Conservation (phyloP, 2,797 vertebrate genomes). For the Cossypha dichroa region DNA sequence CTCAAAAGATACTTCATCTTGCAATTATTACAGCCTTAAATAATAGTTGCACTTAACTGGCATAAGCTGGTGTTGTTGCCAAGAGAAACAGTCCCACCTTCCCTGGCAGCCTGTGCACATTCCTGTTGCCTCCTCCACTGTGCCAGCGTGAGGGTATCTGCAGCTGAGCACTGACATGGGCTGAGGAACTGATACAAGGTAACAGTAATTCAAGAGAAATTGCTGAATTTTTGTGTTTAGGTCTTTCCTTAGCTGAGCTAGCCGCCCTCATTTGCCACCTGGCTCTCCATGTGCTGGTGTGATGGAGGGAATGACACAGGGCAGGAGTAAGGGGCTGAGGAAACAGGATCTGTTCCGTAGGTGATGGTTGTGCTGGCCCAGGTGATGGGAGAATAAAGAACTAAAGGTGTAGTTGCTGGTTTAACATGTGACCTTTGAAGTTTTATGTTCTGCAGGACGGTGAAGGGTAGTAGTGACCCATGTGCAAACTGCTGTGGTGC, state of each 20-base stretch:
- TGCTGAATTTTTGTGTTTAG: background rate
- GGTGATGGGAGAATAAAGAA: background rate
- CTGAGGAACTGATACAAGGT: background rate
- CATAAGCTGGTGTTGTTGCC: background rate
- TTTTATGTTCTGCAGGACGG: background rate
- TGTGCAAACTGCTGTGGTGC: rapidly evolving
- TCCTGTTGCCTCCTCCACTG: background rate
- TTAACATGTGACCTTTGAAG: background rate
- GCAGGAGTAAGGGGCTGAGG: background rate
- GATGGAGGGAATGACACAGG: rapidly evolving
- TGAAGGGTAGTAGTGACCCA: rapidly evolving
- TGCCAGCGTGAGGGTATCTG: rapidly evolving
- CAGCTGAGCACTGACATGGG: background rate
- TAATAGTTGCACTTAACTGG: background rate
- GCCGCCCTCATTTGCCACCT: background rate
- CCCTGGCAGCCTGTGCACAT: background rate
- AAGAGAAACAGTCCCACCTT: conserved; percentile 40
- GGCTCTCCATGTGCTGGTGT: rapidly evolving
- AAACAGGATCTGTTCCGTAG: background rate
- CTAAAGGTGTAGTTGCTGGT: background rate
- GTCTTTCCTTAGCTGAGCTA: background rate
- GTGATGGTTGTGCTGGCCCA: background rate
- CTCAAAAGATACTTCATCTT: background rate
- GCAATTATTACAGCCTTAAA: background rate
- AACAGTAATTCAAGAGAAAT: background rate